Conservation (phyloP, 2,888 invertebrate genomes). For the Thymelicus acteon region DNA sequence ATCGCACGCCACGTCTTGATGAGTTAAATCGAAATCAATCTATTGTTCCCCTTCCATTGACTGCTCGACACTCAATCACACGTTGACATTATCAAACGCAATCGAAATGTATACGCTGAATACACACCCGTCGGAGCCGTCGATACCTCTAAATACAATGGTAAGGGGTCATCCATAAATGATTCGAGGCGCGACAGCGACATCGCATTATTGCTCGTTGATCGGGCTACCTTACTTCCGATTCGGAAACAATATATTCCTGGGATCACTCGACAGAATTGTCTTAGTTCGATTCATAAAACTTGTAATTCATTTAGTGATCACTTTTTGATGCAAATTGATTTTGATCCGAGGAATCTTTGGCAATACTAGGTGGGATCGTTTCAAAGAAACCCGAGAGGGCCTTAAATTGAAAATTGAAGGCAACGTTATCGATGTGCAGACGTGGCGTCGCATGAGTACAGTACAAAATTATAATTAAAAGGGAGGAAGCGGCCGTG, state of each 20-base stretch:
- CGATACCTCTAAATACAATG: constrained; percentile 41
- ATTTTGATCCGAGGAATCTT: constrained; percentile 8
- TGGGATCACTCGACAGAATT: constrained; percentile 69
- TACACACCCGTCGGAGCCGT: constrained; percentile 38
- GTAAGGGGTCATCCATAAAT: constrained; percentile 68
- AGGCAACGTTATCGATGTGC: constrained; percentile 28
- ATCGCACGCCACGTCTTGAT: constrained; percentile 61
- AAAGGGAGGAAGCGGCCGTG: constrained; percentile 72
- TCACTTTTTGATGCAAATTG: constrained; percentile 39
- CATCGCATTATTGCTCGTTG: constrained; percentile 80
- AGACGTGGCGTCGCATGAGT: constrained; percentile 50
- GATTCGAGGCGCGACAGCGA: constrained; percentile 79
- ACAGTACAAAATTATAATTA: constrained; percentile 74
- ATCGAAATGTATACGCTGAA: constrained; percentile 63
- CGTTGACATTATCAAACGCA: constrained; percentile 52
- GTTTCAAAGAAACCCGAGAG: constrained; percentile 30
- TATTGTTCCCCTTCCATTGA: constrained; percentile 73
- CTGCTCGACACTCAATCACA: constrained; percentile 55
- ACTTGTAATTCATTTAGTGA: constrained; percentile 61
- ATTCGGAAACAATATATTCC: constrained; percentile 83
- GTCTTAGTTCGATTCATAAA: constrained; percentile 66
- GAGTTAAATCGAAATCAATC: constrained; percentile 55
- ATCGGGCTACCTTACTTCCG: constrained; percentile 82
- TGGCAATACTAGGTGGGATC: background rate
- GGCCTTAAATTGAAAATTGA: constrained; percentile 35